A percentile compares a stretch with the other conserved stretches of the same genome.
These are phyloP conservation scores for Frieseomelitta varia DNA, from an alignment of 1,140 invertebrate genomes.

Conservation along the genomic window DNA sequence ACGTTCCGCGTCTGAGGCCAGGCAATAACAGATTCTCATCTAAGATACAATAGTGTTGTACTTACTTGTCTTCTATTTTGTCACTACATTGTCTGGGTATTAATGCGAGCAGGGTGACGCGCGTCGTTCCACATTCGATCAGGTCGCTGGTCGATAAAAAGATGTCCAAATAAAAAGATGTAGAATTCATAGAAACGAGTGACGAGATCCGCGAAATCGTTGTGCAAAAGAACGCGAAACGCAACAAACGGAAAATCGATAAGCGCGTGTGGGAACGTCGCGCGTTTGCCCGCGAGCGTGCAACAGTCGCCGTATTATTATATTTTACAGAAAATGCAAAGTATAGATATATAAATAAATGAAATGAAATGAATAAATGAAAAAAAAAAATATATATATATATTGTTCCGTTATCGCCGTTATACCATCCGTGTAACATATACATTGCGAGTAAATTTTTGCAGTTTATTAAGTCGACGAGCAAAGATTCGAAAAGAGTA, in stretches of 20 bases:
- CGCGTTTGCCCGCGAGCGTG: slow-evolving; percentile 46
- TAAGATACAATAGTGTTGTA: slow-evolving; percentile 82
- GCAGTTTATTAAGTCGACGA: slow-evolving; percentile 71
- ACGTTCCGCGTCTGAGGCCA: slow-evolving; percentile 71
- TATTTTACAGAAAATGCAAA: slow-evolving; percentile 78
- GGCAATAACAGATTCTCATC: slow-evolving; percentile 79
- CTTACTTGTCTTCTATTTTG: slow-evolving; percentile 79
- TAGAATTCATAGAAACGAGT: not conserved
- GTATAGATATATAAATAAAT: slow-evolving; percentile 71
- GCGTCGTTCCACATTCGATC: slow-evolving; percentile 44
- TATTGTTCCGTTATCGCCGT: slow-evolving; percentile 77
- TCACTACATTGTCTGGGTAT: slow-evolving; percentile 63
- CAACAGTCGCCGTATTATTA: slow-evolving; percentile 70
- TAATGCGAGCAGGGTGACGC: slow-evolving; percentile 55
- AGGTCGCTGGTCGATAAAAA: slow-evolving; percentile 14
- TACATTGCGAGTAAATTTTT: slow-evolving; percentile 68
- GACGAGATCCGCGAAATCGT: not conserved
- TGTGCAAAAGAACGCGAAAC: not conserved
- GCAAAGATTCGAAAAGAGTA: slow-evolving; percentile 3
- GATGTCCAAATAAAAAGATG: not conserved
- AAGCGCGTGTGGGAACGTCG: slow-evolving; percentile 39
- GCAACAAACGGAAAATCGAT: too few species aligned
- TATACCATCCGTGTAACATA: slow-evolving; percentile 72
- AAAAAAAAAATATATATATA: slow-evolving; percentile 67
- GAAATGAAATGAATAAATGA: slow-evolving; percentile 58